Base-by-base conservation (phyloP, 37 sponge, comb jelly and placozoan species). In the Oopsacas minuta region DNA sequence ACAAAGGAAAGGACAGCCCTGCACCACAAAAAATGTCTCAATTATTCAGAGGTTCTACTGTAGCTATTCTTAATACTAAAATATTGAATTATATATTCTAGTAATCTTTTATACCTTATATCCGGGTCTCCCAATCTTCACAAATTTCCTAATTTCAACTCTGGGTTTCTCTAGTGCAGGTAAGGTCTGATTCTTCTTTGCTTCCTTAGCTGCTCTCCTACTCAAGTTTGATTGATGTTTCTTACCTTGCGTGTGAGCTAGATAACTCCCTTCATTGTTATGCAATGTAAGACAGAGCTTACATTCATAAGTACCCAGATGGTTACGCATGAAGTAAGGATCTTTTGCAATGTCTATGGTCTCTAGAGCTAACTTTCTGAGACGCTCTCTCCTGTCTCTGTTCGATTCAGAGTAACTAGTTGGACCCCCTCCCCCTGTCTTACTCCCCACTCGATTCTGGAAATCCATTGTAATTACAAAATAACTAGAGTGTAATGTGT, bases 311-410 rank as follows among this genome's bases (percentile, higher is more conserved):
- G 94, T 93, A 8, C 99, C 99, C 53, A 97, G 85, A 81, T 97
- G 99, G 81, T 97, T 97, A 85, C 83, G 90, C 99, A 97, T 97
- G 81, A 97, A 97, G 86, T 97, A 97, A 7, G 99, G 99, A 46
- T 97, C 99, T 95, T 97, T 97, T 37, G 84, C 87, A 25, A 97
- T 84, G 85, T 97, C 99, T 25, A 97, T 97, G 0, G 99, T 97
- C 51, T 97, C 99, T 87, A 97, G 49, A 0, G 99, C 99, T 15
- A 97, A 89, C 85, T 91, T 92, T 61, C 92, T 87, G 10, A 97
- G 94, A 49, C 99, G 81, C 69, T 97, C 99, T 38, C 92, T 86
- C 34, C 95, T 52, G 87, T 97, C 99, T 84, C 94, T 84, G 85
- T 90, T 97, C 53, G 86, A 75, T 84, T 97, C 99, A 5, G 99